Base-by-base conservation (phyloP, 2,797 vertebrate genomes). In the Perodicticus potto region DNA sequence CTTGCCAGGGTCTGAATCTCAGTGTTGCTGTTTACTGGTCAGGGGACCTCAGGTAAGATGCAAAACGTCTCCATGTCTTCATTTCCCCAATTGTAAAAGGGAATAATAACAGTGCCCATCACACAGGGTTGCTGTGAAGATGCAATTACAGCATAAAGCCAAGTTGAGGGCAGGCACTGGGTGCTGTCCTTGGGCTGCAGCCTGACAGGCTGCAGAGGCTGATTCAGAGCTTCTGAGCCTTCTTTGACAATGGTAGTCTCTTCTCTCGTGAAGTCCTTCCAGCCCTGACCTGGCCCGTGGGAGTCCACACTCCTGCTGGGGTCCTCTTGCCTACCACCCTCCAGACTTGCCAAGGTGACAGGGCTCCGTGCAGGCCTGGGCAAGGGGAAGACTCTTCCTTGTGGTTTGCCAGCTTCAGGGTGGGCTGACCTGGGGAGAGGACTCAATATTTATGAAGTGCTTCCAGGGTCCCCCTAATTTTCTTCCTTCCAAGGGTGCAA, bases 281-380 rank as follows among this genome's bases (percentile, higher is more conserved):
- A 3, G 7, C 25, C 59, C 55, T 1, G 1, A 74, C 10, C 34
- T 3, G 25, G 40, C 22, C 34, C 0, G n/a, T 53, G 25, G 16
- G 19, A 55, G 19, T 0, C 45, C 25, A 34, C 55, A 55, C 23
- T 57, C 29, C 69, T 25, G 34, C 65, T 10, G 63, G 5, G 16
- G n/a, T 19, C 59, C 72, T 43, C 45, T 72, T 90, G 37, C 67
- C 4, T 9, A 7, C 57, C 7, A 11, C 27, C 55, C 63, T 76
- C 61, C 49, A 6, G 67, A 63, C 74, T 23, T 25, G 27, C 37
- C 69, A 77, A 7, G 20, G 27, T 67, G 12, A 2, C 13, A 8
- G 57, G 65, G 27, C 13, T 0, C 53, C 1, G 17, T 7, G 49
- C 25, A 13, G 70, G 23, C 2, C 12, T 5, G 25, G 4, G 4